Evolutionary conservation across 2,888 invertebrate species (phyloP), one percentile per base, ranked within the genome.

Genomic region (Tigriopus californicus): DNA sequence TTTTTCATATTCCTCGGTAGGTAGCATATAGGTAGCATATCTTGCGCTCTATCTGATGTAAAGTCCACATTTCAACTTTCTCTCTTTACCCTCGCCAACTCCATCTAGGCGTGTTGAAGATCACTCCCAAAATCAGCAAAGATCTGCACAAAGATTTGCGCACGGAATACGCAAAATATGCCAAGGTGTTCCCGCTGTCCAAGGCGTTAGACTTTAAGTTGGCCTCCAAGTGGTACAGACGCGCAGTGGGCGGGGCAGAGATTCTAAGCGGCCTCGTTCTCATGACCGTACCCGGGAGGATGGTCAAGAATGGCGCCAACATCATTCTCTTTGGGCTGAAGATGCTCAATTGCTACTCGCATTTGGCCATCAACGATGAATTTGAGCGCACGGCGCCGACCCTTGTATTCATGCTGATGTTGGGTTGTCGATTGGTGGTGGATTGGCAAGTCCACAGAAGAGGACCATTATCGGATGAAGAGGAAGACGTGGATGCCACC

Each of bases 61-160:
- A n/a, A n/a, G n/a, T n/a, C n/a, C n/a, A n/a, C n/a, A n/a, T n/a
- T n/a, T n/a, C n/a, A n/a, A n/a, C n/a, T n/a, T n/a, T n/a, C n/a
- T n/a, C n/a, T n/a, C n/a, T n/a, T n/a, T n/a, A n/a, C n/a, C n/a
- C n/a, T n/a, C n/a, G n/a, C n/a, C n/a, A n/a, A n/a, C n/a, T n/a
- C n/a, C n/a, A n/a, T n/a, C 33, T 33, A 33, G 94, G 94, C 61
- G 81, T 85, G 61, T 83, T 94, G 69, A 94, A 94, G 75, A 74
- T 94, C 63, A 85, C 91, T 63, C 89, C 90, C 64, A 80, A 83
- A 67, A 80, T 94, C 65, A 92, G 89, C 67, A 88, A 88, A 76
- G 94, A 94, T 73, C 79, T 94, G 63, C 92, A 94, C 72, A 90
- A 88, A 77, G 92, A 94, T 75, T 79, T 94, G 83, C 79, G 90